Evolutionary conservation across 2,797 vertebrate genomes (phyloP).

Genomic region (Myoxocephalus aenaeus): DNA sequence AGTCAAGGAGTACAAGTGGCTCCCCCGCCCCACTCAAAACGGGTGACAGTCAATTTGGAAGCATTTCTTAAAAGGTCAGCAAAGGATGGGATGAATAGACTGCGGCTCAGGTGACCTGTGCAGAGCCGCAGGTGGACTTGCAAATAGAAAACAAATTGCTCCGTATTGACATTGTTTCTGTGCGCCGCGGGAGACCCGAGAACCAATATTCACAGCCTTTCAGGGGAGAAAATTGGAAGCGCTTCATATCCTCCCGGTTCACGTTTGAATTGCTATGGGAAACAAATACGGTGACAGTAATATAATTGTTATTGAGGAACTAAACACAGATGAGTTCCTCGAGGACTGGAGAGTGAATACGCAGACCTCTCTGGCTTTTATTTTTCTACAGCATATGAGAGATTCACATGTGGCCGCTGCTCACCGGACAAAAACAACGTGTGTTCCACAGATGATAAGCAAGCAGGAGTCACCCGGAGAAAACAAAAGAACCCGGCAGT

Average conservation of each 20-base stretch:
- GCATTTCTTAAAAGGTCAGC: slow-evolving; percentile 68
- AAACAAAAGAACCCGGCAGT: slow-evolving; percentile 30
- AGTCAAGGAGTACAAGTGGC: slow-evolving; percentile 24
- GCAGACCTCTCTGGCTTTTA: slow-evolving; percentile 4
- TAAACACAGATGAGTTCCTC: slow-evolving; percentile 26
- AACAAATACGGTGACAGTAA: slow-evolving; percentile 26
- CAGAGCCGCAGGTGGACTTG: slow-evolving; percentile 77
- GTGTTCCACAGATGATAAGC: slow-evolving; percentile 33
- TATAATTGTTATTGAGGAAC: slow-evolving; percentile 43
- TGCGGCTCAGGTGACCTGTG: slow-evolving; percentile 45
- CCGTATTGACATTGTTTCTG: slow-evolving; percentile 62
- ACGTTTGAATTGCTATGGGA: slow-evolving; percentile 32
- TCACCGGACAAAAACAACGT: neutral
- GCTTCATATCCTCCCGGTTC: slow-evolving; percentile 27
- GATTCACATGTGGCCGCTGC: slow-evolving; percentile 22
- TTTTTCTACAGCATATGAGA: neutral
- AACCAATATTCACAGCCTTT: slow-evolving; percentile 60
- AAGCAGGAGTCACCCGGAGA: neutral
- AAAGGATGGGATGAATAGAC: slow-evolving; percentile 56
- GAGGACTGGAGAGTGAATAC: slow-evolving; percentile 17
- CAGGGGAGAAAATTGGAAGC: slow-evolving; percentile 55
- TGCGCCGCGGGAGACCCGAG: slow-evolving; percentile 39
- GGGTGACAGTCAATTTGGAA: slow-evolving; percentile 64
- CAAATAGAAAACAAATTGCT: slow-evolving; percentile 81
- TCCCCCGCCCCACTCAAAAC: neutral